phyloP scores from a whole-genome alignment of 1,140 invertebrate species.

The Aricia agestis region DNA sequence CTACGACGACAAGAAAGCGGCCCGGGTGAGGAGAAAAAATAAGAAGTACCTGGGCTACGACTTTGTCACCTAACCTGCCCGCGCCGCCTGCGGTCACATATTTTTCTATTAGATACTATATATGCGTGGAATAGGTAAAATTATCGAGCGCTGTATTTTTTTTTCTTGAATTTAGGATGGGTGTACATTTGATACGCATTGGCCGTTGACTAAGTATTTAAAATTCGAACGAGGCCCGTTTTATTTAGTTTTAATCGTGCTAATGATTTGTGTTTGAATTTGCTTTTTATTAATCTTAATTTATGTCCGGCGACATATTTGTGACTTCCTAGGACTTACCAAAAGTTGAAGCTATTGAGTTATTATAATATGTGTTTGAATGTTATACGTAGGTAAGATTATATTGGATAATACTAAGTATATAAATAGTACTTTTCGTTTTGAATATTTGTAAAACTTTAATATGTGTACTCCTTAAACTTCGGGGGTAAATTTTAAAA shows the following conservation, averaged over 20 bases:
- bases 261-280: constrained; percentile 9
- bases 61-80: constrained; percentile 53
- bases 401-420: background rate
- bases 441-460: background rate
- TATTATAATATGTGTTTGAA: background rate
- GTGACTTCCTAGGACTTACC: background rate
- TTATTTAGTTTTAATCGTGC: background rate
- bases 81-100: constrained; percentile 2
- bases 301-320: background rate
- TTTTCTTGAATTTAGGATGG: constrained; percentile 4
- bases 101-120: constrained; percentile 28
- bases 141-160: constrained; percentile 6
- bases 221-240: background rate
- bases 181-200: constrained; percentile 7
- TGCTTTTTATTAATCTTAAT: background rate
- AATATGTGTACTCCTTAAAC: background rate
- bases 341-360: background rate
- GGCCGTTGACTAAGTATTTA: background rate
- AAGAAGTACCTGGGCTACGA: constrained; percentile 67
- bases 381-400: background rate
- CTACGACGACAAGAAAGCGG: constrained; percentile 56
- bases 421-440: background rate
- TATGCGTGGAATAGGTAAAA: constrained; percentile 29
- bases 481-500: background rate
- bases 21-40: constrained; percentile 63